These are phyloP conservation scores for Schizopygopsis pylzovi DNA, from an alignment of 2,797 vertebrate species.

Conservation along the genomic window DNA sequence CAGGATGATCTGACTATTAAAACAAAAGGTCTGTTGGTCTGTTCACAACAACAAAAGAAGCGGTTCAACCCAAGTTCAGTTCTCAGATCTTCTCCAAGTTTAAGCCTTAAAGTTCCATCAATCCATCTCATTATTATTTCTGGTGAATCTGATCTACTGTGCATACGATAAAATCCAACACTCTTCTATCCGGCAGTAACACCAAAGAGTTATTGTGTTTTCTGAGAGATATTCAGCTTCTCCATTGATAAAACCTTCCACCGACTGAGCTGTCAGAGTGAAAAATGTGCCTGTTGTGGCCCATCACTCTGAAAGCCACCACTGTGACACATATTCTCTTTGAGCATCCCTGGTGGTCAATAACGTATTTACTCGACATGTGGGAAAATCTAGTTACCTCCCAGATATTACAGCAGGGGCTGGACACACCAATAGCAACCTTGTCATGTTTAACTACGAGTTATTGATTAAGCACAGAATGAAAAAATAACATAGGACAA, in stretches of 20 bases:
- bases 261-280: constrained; percentile 47
- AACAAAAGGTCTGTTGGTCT: background rate
- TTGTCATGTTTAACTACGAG: constrained; percentile 46
- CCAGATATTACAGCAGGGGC: constrained; percentile 34
- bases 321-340: constrained; percentile 37
- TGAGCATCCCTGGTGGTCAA: constrained; percentile 41
- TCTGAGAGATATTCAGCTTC: constrained; percentile 7
- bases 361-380: constrained; percentile 23
- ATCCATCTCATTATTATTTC: constrained; percentile 8
- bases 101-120: constrained; percentile 10
- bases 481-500: constrained; percentile 34
- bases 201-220: constrained; percentile 36
- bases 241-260: constrained; percentile 34
- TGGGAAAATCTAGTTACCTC: constrained; percentile 32
- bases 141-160: constrained; percentile 11
- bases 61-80: constrained; percentile 15
- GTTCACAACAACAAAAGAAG: constrained; percentile 22
- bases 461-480: constrained; percentile 31
- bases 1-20: constrained; percentile 8
- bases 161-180: constrained; percentile 35
- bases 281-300: constrained; percentile 50
- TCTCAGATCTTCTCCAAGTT: constrained; percentile 17
- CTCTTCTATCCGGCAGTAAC: background rate
- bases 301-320: constrained; percentile 51
- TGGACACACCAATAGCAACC: constrained; percentile 17